These are phyloP conservation scores for Beaufortia kweichowensis DNA, from an alignment of 2,113 vertebrate species.

Conservation along the genomic window DNA sequence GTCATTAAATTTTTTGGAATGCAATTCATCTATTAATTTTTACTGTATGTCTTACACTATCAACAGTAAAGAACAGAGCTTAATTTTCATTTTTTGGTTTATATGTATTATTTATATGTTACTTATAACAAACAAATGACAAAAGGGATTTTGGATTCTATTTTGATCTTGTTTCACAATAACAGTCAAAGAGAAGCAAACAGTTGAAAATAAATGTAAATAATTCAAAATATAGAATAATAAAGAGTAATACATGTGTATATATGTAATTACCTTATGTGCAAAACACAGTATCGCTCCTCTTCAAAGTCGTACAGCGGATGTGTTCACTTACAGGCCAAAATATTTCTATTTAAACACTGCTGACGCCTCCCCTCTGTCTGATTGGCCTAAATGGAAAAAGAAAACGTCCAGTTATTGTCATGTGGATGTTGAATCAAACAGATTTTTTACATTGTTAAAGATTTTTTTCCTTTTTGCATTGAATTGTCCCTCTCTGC, in stretches of 20 bases:
- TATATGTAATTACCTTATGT: conserved; percentile 27
- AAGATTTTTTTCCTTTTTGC: not conserved
- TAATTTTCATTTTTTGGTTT: not conserved
- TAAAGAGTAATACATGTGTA: not conserved
- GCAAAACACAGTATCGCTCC: conserved; percentile 16
- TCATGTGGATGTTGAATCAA: not conserved
- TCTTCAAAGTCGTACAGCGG: conserved; percentile 19
- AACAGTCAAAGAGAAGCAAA: not conserved
- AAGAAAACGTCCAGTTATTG: conserved; percentile 34
- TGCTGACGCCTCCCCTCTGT: conserved; percentile 50
- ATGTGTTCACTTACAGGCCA: conserved; percentile 24
- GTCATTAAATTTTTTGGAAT: not conserved
- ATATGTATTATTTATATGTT: not conserved
- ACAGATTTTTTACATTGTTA: not conserved
- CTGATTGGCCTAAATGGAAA: conserved; percentile 52
- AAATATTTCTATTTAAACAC: conserved; percentile 36
- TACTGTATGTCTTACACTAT: not conserved
- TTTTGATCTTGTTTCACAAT: not conserved
- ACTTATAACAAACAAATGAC: too few species aligned
- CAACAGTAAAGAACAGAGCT: not conserved
- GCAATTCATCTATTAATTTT: not conserved
- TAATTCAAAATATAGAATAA: conserved; percentile 8
- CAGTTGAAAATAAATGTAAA: not conserved
- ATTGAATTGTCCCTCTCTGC: not conserved
- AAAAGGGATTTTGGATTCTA: not conserved